Percentiles rank a stretch among this genome's conserved stretches.
These are phyloP conservation scores for Andrena marginata DNA, from an alignment of 2,888 invertebrate genomes.

Conservation along the genomic window DNA sequence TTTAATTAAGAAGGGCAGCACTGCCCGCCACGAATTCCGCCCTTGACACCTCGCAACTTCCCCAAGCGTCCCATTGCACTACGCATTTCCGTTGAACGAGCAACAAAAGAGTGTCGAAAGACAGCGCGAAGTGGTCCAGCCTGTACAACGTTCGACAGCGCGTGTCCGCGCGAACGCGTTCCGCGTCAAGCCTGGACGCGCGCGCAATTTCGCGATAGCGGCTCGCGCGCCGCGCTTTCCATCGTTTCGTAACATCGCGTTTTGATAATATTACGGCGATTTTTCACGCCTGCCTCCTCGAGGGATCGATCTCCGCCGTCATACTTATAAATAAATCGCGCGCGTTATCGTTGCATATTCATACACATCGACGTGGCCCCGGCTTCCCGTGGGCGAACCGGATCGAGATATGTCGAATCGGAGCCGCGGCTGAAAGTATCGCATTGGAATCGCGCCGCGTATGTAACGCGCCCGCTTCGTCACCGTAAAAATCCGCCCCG, in stretches of 20 bases:
- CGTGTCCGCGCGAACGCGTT: constrained; percentile 12
- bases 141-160: constrained; percentile 6
- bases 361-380: constrained; percentile 77
- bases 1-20: too few species aligned
- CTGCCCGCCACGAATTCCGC: too few species aligned
- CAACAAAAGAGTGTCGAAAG: neutral
- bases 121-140: constrained; percentile 11
- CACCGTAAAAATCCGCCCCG: constrained; percentile 62
- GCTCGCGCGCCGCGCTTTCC: constrained; percentile 48
- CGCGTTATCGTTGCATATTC: constrained; percentile 84
- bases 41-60: too few species aligned
- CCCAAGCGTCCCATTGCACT: neutral
- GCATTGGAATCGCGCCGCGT: constrained; percentile 77
- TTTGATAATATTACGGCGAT: constrained; percentile 64
- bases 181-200: constrained; percentile 5
- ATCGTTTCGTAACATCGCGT: constrained; percentile 62
- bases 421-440: constrained; percentile 78
- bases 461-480: constrained; percentile 61
- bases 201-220: constrained; percentile 41
- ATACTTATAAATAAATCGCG: constrained; percentile 83
- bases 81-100: neutral
- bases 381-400: constrained; percentile 83
- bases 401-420: constrained; percentile 83
- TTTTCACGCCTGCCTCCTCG: constrained; percentile 65
- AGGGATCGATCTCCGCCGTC: constrained; percentile 79